Percentiles rank a stretch among this genome's conserved stretches.
phyloP scores from a whole-genome alignment of 1,140 invertebrate genomes.

The Tetramorium parvispinum region DNA sequence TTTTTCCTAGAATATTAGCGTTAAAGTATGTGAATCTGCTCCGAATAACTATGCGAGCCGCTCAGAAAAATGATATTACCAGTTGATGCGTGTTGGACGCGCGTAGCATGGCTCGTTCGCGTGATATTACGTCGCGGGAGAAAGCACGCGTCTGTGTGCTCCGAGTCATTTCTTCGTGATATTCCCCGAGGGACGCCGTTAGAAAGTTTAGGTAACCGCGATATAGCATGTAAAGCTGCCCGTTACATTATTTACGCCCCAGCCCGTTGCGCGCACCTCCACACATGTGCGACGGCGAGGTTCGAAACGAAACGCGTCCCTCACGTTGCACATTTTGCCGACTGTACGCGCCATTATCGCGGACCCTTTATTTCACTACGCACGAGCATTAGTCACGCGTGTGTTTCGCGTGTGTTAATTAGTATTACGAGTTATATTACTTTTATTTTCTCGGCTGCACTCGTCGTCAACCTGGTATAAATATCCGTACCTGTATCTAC shows the following conservation, averaged over 20 bases:
- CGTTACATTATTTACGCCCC: conserved; percentile 33
- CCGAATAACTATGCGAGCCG: neutral
- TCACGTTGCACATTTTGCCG: neutral
- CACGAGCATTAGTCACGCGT: conserved; percentile 30
- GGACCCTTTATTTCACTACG: neutral
- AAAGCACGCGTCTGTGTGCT: conserved; percentile 32
- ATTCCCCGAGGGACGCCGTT: conserved; percentile 41
- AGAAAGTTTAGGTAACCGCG: conserved; percentile 56
- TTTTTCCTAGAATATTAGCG: neutral
- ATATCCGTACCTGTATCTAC: neutral
- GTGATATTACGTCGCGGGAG: conserved; percentile 54
- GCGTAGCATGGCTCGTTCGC: conserved; percentile 28
- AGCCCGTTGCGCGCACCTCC: neutral
- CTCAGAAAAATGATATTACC: conserved; percentile 14
- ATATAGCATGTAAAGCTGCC: neutral
- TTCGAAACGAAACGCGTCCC: conserved; percentile 8
- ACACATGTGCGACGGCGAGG: neutral
- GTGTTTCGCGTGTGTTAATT: conserved; percentile 18
- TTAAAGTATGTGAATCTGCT: neutral
- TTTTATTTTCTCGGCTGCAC: neutral
- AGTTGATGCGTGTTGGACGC: conserved; percentile 26
- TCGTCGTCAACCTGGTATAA: neutral
- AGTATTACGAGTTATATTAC: conserved; percentile 15
- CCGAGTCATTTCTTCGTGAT: conserved; percentile 45
- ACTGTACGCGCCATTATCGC: conserved; percentile 20